phyloP scores from a whole-genome alignment of 2,888 invertebrate species.

The Heliconius cydno region DNA sequence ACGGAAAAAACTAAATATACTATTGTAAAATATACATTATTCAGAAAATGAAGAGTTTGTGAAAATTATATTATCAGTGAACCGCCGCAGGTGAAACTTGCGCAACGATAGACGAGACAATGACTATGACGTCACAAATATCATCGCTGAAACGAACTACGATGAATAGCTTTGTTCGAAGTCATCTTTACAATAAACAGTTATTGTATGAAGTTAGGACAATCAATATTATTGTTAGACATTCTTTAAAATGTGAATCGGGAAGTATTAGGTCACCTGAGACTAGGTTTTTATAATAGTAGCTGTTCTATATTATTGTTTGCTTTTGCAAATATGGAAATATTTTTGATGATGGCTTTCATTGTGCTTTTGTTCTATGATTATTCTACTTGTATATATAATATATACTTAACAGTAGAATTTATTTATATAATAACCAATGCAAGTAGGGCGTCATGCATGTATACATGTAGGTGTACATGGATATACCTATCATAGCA shows the following conservation, averaged over 20 bases:
- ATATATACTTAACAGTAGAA: not conserved
- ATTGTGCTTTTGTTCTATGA: not conserved
- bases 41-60: not conserved
- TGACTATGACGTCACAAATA: conserved; percentile 38
- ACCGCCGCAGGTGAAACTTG: conserved; percentile 10
- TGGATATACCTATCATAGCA: not conserved
- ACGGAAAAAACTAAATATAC: too few species aligned
- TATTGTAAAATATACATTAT: not conserved
- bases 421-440: not conserved
- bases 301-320: not conserved
- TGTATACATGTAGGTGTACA: not conserved
- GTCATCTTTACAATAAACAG: conserved; percentile 33
- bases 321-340: not conserved
- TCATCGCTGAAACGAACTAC: conserved; percentile 34
- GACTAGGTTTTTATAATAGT: not conserved
- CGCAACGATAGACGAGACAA: conserved; percentile 36
- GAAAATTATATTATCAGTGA: conserved; percentile 13
- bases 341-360: not conserved
- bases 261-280: conserved; percentile 13
- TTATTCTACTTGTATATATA: not conserved
- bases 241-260: not conserved
- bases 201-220: conserved; percentile 29
- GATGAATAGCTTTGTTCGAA: conserved; percentile 34
- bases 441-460: not conserved
- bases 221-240: conserved; percentile 8